A percentile compares a stretch with the other conserved stretches of the same genome.
Conservation (phyloP, 2,797 vertebrate species). For the Syngnathus acus region DNA sequence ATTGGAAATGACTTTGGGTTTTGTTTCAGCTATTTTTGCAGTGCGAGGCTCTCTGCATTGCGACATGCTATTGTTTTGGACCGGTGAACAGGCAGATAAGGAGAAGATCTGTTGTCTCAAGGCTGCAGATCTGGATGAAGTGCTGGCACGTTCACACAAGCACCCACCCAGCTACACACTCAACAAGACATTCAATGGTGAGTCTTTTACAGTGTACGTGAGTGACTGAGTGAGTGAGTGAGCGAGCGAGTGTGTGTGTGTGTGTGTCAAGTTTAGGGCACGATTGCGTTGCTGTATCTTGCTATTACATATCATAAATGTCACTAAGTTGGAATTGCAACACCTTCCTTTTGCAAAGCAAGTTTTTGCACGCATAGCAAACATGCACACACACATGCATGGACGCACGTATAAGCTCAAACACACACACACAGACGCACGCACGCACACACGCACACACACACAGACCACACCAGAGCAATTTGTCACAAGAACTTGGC, state of each 20-base stretch:
- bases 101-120: conserved; percentile 25
- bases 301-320: not conserved
- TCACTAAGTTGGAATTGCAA: conserved; percentile 26
- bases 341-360: conserved; percentile 17
- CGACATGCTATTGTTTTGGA: conserved; percentile 68
- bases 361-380: not conserved
- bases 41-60: conserved; percentile 65
- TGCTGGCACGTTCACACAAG: conserved; percentile 51
- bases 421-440: not conserved
- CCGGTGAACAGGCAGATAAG: conserved; percentile 36
- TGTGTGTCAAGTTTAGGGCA: not conserved
- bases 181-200: conserved; percentile 75
- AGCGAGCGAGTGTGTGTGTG: not conserved
- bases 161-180: conserved; percentile 36
- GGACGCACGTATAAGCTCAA: not conserved
- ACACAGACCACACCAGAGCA: not conserved
- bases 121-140: conserved; percentile 59
- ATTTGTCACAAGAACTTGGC: not conserved
- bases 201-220: conserved; percentile 14
- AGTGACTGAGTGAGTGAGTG: not conserved
- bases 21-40: conserved; percentile 64
- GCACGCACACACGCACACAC: not conserved
- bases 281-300: not conserved
- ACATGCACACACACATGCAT: too few species aligned
- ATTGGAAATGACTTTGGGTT: not conserved